Base-by-base conservation (phyloP, 2,888 invertebrate genomes). In the Mamestra brassicae region DNA sequence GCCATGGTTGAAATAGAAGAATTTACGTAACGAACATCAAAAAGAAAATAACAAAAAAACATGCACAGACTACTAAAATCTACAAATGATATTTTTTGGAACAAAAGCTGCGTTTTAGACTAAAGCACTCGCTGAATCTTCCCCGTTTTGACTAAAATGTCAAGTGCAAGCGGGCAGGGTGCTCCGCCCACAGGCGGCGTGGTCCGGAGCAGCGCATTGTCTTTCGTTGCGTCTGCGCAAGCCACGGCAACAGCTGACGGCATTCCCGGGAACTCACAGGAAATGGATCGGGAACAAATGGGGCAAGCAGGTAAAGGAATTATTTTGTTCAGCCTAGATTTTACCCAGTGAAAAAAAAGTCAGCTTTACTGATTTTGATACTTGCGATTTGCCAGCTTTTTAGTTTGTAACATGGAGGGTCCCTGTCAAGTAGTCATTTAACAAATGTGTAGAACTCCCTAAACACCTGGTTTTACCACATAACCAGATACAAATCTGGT, bases 161-260 rank as follows among this genome's bases (percentile, higher is more conserved):
- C 94, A 2, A 89, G 86, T 60, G 77, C 88, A 3, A 92, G 89
- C 68, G 86, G 90, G 42, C 76, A 90, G 1, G 89, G 90, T n/a
- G 84, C 88, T 82, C 85, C 88, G 36, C 88, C 89, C 38, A 81
- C 89, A 0, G 78, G 90, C 15, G 95, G 95, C 5, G 92, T 96
- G 3, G 92, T 95, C 4, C 90, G 92, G 17, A 95, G 92, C 79
- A 96, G 96, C 80, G 96, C 94, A 0, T 78, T 96, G 34, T 92
- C 94, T 26, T 96, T 96, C 62, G 92, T 95, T 89, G 92, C 94
- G 91, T 89, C 91, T 86, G 93, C 94, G 91, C 95, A 94, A 79
- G 87, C 90, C 13, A 78, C 90, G 17, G 78, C 90, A 76, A 84
- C 89, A 83, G 75, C 86, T 75, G 88, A 86, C 80, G 81, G 68